Conservation (phyloP, 2,888 invertebrate genomes). For the Tachina grossa region DNA sequence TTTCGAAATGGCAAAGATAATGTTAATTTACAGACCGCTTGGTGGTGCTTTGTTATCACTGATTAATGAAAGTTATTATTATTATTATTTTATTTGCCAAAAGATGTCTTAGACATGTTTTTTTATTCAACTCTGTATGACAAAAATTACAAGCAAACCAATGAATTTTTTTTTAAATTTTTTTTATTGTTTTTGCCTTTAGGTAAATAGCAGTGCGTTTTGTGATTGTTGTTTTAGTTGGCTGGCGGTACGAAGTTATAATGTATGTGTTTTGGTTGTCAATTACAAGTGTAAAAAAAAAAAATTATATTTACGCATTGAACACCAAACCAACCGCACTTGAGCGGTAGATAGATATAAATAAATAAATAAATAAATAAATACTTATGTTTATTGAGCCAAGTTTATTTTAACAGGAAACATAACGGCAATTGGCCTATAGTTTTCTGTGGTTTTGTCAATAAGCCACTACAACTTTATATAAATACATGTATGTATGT, state of each 20-base stretch:
- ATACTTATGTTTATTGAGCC: constrained; percentile 43
- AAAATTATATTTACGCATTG: constrained; percentile 11
- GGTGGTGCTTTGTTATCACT: background rate
- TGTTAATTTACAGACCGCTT: background rate
- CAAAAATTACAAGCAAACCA: constrained; percentile 6
- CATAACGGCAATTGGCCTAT: constrained; percentile 80
- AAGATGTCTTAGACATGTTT: constrained; percentile 16
- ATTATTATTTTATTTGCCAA: constrained; percentile 12
- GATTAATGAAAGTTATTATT: constrained; percentile 24
- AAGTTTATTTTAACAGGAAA: constrained; percentile 70
- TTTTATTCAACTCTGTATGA: constrained; percentile 6
- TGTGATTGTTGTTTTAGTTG: constrained; percentile 16
- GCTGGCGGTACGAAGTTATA: background rate
- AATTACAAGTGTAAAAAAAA: constrained; percentile 36
- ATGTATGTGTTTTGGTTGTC: constrained; percentile 47
- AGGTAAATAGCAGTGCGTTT: constrained; percentile 33
- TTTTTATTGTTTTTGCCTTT: constrained; percentile 25
- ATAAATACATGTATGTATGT: too few relatives aligned
- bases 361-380: constrained; percentile 23
- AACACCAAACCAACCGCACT: constrained; percentile 17
- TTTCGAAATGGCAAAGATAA: background rate
- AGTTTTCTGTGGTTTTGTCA: constrained; percentile 40
- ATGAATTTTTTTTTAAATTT: constrained; percentile 12
- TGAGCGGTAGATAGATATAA: background rate
- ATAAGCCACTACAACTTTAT: constrained; percentile 7